Conservation (phyloP, 2,888 invertebrate species). For the Rhynchonema sp. region DNA sequence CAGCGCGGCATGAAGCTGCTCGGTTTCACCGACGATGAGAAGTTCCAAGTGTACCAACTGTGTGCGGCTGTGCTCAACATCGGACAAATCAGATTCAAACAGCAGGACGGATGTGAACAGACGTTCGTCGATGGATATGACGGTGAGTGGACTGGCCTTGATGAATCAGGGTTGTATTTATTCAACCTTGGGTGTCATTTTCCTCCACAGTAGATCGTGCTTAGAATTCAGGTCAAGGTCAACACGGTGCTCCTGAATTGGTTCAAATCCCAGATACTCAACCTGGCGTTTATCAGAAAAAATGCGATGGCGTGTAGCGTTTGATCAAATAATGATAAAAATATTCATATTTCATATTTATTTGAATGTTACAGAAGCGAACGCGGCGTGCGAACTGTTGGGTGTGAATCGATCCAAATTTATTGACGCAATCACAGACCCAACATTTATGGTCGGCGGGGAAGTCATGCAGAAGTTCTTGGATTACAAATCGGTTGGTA, state of each 20-base stretch:
- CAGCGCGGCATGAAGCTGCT: constrained; percentile 15
- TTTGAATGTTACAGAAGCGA: constrained; percentile 18
- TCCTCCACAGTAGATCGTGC: no score
- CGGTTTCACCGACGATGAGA: constrained; percentile 14
- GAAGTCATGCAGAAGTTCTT: constrained; percentile 35
- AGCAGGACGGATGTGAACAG: constrained; percentile 19
- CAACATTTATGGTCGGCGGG: constrained; percentile 34
- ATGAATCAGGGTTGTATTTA: no score
- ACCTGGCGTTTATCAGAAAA: no score
- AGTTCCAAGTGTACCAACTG: constrained; percentile 11
- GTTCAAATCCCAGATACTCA: no score
- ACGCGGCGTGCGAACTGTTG: constrained; percentile 15
- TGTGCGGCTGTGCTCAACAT: constrained; percentile 18
- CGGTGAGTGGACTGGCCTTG: no score
- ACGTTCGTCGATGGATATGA: constrained; percentile 21
- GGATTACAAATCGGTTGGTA: constrained; percentile 15
- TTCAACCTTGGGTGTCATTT: no score
- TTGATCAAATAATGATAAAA: no score
- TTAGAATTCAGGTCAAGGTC: no score
- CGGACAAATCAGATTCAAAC: constrained; percentile 22
- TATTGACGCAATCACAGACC: constrained; percentile 32
- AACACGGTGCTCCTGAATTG: no score
- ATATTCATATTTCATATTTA: background rate
- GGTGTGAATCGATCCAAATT: constrained; percentile 14
- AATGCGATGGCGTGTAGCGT: no score